Evolutionary conservation across 2,113 vertebrate genomes (phyloP).

Genomic region (Actenoides hombroni): DNA sequence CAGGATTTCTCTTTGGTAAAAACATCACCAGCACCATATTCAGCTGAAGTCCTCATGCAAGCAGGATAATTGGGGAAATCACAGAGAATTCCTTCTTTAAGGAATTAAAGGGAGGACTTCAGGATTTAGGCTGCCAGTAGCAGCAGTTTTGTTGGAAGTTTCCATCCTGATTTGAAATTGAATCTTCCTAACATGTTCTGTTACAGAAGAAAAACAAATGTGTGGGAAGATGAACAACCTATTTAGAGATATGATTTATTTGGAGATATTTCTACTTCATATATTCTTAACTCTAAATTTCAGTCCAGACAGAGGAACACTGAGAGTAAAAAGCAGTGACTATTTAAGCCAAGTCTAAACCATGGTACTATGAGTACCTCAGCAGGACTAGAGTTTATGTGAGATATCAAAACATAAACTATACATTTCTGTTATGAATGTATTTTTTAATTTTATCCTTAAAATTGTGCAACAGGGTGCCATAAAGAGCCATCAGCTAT

Average conservation of each 20-base stretch:
- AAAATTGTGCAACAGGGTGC: not conserved
- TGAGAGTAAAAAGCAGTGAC: not conserved
- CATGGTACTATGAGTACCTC: not conserved
- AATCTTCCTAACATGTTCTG: not conserved
- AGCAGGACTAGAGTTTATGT: conserved; percentile 7
- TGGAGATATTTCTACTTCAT: not conserved
- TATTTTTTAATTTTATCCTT: conserved; percentile 19
- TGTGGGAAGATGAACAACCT: not conserved
- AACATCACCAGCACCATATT: not conserved
- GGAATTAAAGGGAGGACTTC: not conserved
- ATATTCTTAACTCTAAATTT: not conserved
- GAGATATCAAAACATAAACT: not conserved
- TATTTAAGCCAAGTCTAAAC: not conserved
- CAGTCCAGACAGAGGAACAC: not conserved
- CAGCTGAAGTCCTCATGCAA: not conserved
- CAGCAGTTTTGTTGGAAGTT: not conserved
- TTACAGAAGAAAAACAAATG: not conserved
- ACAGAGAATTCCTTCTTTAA: not conserved
- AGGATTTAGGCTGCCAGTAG: not conserved
- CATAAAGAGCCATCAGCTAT: conserved; percentile 12
- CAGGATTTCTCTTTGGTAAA: not conserved
- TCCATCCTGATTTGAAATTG: not conserved
- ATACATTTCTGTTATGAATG: not conserved
- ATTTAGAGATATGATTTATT: not conserved
- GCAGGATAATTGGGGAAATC: not conserved